Conservation (phyloP, 2,113 vertebrate species). For the Xiphophorus maculatus region DNA sequence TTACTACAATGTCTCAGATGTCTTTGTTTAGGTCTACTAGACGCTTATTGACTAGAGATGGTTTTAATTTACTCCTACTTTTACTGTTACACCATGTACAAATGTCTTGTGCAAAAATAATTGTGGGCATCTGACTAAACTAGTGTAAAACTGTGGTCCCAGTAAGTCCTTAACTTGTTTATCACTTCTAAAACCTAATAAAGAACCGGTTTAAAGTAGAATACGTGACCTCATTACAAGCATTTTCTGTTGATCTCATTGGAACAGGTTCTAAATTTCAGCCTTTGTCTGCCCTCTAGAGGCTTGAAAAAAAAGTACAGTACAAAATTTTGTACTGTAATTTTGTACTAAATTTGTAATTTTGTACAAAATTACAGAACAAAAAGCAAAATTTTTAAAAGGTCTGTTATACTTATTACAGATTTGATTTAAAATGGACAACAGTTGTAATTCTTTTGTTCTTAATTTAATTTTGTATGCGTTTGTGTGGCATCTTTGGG, state of each 20-base stretch:
- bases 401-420: neutral
- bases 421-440: neutral
- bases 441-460: neutral
- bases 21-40: neutral
- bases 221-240: conserved; percentile 10
- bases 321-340: neutral
- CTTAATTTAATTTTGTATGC: neutral
- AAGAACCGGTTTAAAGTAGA: conserved; percentile 40
- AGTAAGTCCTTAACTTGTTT: neutral
- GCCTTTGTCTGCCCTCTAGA: conserved; percentile 56
- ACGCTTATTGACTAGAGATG: neutral
- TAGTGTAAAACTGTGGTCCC: neutral
- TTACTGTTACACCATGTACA: neutral
- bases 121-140: neutral
- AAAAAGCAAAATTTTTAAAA: neutral
- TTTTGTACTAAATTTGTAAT: too few relatives aligned
- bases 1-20: too few relatives aligned
- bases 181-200: conserved; percentile 14
- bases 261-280: neutral
- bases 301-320: conserved; percentile 16
- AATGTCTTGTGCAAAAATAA: too few relatives aligned
- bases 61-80: neutral
- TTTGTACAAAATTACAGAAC: too few relatives aligned
- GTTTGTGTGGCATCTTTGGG: neutral
- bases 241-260: conserved; percentile 18